phyloP scores from a whole-genome alignment of 2,113 vertebrate genomes.

The Mormyrus iriodes region DNA sequence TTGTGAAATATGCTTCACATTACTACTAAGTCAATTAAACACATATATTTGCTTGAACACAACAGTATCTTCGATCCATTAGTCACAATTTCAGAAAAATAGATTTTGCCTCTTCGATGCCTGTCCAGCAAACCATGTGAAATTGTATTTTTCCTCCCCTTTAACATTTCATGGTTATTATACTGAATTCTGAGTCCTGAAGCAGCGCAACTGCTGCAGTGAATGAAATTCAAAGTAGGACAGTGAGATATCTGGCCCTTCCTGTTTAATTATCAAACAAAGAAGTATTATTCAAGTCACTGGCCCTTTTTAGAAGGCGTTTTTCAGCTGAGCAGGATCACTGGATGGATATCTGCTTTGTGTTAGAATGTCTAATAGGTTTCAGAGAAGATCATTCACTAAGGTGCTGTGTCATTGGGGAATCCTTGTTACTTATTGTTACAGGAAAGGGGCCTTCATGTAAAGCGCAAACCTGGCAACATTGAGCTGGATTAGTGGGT shows the following conservation, averaged over 20 bases:
- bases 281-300: not conserved
- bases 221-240: not conserved
- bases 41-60: not conserved
- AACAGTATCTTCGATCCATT: too few species aligned
- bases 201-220: conserved; percentile 2
- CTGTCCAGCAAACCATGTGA: not conserved
- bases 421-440: not conserved
- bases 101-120: not conserved
- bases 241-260: not conserved
- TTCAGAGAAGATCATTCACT: conserved; percentile 3
- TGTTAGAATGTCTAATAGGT: conserved; percentile 13
- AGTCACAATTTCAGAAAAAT: not conserved
- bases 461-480: not conserved
- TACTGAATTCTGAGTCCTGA: not conserved
- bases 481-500: not conserved
- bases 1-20: conserved; percentile 5
- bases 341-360: conserved; percentile 16
- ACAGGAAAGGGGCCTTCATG: not conserved
- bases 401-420: not conserved
- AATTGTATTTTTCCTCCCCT: not conserved
- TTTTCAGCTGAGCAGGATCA: conserved; percentile 6
- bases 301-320: not conserved
- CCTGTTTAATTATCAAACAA: conserved; percentile 12
- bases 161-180: not conserved
- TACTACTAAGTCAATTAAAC: not conserved